phyloP scores from a whole-genome alignment of 2,888 invertebrate genomes.

The Cosmia trapezina region DNA sequence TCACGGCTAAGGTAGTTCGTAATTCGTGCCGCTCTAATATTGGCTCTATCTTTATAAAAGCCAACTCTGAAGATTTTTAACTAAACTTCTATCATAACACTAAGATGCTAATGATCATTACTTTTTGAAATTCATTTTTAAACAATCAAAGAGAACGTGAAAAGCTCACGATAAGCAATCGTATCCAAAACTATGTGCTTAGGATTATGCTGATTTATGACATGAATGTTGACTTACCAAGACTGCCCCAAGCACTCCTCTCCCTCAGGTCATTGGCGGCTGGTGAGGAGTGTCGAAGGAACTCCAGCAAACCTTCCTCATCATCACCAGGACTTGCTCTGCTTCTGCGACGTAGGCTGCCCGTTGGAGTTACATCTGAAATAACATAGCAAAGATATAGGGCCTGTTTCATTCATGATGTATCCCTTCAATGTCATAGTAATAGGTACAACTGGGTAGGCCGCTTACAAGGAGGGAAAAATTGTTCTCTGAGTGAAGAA shows the following conservation, averaged over 20 bases:
- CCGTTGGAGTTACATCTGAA: conserved; percentile 96
- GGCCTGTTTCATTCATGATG: background rate
- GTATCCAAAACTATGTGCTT: background rate
- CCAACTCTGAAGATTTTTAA: background rate
- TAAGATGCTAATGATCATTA: background rate
- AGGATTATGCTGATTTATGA: background rate
- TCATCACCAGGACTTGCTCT: conserved; percentile 94
- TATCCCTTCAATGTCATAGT: background rate
- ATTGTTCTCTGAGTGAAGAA: background rate
- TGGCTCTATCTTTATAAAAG: background rate
- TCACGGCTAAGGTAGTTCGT: background rate
- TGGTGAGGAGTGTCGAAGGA: conserved; percentile 92
- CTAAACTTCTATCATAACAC: background rate
- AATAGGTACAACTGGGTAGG: background rate
- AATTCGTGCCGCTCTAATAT: background rate
- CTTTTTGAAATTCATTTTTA: background rate
- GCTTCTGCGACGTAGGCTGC: conserved; percentile 95
- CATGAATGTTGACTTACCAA: conserved; percentile 88
- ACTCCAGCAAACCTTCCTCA: conserved; percentile 96
- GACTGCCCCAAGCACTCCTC: conserved; percentile 95
- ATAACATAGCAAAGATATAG: background rate
- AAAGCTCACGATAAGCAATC: background rate
- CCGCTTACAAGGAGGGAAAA: background rate
- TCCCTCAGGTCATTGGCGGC: conserved; percentile 94
- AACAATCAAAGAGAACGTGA: background rate